Evolutionary conservation across 1,140 invertebrate genomes (phyloP).

Genomic region (Magallana angulata): DNA sequence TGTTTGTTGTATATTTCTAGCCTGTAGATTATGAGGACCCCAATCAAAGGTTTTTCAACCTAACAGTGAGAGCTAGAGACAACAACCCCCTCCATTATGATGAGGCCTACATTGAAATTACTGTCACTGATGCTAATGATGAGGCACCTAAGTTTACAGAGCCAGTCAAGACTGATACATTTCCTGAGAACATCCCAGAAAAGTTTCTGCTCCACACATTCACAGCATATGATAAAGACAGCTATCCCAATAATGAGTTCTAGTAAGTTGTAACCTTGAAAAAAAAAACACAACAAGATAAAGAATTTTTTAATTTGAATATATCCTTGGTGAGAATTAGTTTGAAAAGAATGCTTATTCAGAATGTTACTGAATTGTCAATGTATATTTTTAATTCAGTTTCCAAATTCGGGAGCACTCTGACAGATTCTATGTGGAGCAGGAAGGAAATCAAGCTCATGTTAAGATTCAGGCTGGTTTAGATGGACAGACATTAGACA

Average conservation of each 20-base stretch:
- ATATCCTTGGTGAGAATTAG: no score
- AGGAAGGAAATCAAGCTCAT: constrained; percentile 44
- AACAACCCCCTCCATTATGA: constrained; percentile 66
- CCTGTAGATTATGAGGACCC: constrained; percentile 70
- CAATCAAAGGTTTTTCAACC: constrained; percentile 65
- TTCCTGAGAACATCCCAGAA: constrained; percentile 61
- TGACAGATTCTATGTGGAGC: constrained; percentile 61
- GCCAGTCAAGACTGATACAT: constrained; percentile 58
- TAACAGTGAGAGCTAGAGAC: constrained; percentile 70
- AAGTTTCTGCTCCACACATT: constrained; percentile 65
- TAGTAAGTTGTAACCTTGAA: constrained; percentile 57
- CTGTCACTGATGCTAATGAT: constrained; percentile 72
- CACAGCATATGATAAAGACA: constrained; percentile 67
- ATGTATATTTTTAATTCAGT: constrained; percentile 56
- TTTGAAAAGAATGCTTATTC: no score
- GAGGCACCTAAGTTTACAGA: constrained; percentile 67
- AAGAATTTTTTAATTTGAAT: neutral
- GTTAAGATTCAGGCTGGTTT: constrained; percentile 60
- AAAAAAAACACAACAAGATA: neutral
- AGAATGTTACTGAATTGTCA: neutral
- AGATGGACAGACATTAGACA: constrained; percentile 64
- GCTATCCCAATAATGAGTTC: constrained; percentile 68
- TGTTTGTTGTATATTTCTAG: constrained; percentile 43
- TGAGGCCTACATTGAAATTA: constrained; percentile 67
- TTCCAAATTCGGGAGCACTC: constrained; percentile 65